These are phyloP conservation scores for Isoperla grammatica DNA, from an alignment of 2,888 invertebrate species.

Conservation along the genomic window DNA sequence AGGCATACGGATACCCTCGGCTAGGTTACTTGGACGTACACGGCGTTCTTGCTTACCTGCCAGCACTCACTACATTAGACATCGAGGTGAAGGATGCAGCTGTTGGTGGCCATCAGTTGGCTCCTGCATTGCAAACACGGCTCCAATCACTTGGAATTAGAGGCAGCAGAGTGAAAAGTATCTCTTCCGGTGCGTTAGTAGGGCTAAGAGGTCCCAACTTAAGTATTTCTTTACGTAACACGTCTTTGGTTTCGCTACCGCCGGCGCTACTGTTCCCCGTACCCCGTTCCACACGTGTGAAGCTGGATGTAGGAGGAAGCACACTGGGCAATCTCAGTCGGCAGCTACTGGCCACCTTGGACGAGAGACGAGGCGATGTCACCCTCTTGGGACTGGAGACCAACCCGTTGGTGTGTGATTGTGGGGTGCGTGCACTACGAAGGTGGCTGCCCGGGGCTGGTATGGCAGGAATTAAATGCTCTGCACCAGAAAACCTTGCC, in stretches of 20 bases:
- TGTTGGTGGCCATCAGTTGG: slow-evolving; percentile 75
- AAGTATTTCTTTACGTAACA: slow-evolving; percentile 69
- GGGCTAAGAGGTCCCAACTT: slow-evolving; percentile 70
- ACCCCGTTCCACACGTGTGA: slow-evolving; percentile 75
- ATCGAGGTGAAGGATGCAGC: slow-evolving; percentile 81
- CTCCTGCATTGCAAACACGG: slow-evolving; percentile 71
- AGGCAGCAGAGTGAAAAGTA: slow-evolving; percentile 66
- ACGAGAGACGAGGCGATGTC: slow-evolving; percentile 72
- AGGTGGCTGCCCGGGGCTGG: slow-evolving; percentile 55
- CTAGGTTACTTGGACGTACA: slow-evolving; percentile 81
- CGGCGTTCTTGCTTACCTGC: slow-evolving; percentile 70
- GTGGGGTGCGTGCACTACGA: slow-evolving; percentile 71
- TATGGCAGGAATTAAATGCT: slow-evolving; percentile 44
- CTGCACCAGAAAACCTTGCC: slow-evolving; percentile 62
- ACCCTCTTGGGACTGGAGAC: slow-evolving; percentile 66
- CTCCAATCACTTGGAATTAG: slow-evolving; percentile 66
- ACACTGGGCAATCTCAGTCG: slow-evolving; percentile 69
- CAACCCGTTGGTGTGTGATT: slow-evolving; percentile 82
- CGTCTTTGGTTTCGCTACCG: slow-evolving; percentile 70
- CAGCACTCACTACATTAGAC: slow-evolving; percentile 68
- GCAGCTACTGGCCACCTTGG: slow-evolving; percentile 72
- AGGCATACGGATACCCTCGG: slow-evolving; percentile 70
- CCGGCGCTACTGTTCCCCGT: slow-evolving; percentile 81
- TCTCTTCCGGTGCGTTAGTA: slow-evolving; percentile 78
- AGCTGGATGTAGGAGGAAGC: slow-evolving; percentile 72